These are phyloP conservation scores for Sebastes paucispinis DNA, from an alignment of 2,797 vertebrate species.

Conservation along the genomic window DNA sequence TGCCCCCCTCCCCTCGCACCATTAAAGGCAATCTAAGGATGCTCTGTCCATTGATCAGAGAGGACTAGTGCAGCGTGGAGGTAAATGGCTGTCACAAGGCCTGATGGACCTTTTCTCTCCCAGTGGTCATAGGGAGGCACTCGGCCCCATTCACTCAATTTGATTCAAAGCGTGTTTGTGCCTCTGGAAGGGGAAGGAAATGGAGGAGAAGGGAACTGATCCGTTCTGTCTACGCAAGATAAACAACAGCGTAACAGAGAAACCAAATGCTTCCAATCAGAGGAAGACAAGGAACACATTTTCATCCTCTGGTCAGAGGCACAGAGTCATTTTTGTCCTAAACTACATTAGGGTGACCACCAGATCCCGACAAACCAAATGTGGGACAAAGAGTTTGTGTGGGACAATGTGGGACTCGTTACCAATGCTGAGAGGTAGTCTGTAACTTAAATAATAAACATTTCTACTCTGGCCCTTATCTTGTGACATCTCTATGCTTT, in stretches of 20 bases:
- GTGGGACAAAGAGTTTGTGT: neutral
- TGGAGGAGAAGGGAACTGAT: conserved; percentile 30
- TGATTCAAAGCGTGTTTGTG: conserved; percentile 61
- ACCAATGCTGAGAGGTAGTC: neutral
- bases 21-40: conserved; percentile 77
- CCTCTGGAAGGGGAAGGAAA: conserved; percentile 46
- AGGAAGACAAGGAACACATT: conserved; percentile 14
- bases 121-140: conserved; percentile 52
- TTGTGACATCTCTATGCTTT: neutral
- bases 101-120: conserved; percentile 67
- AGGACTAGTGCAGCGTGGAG: conserved; percentile 49
- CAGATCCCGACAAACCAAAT: neutral
- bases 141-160: conserved; percentile 56
- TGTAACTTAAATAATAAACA: neutral
- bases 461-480: neutral
- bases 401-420: neutral
- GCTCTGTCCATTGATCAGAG: conserved; percentile 70
- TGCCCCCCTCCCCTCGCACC: conserved; percentile 28
- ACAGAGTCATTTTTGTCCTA: neutral
- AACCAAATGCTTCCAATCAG: conserved; percentile 14
- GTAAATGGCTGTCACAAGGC: conserved; percentile 70
- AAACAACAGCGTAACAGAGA: conserved; percentile 5
- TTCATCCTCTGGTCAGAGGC: neutral
- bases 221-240: conserved; percentile 30
- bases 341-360: neutral